Evolutionary conservation across 2,113 vertebrate genomes (phyloP).

Genomic region (Regulus satrapa): DNA sequence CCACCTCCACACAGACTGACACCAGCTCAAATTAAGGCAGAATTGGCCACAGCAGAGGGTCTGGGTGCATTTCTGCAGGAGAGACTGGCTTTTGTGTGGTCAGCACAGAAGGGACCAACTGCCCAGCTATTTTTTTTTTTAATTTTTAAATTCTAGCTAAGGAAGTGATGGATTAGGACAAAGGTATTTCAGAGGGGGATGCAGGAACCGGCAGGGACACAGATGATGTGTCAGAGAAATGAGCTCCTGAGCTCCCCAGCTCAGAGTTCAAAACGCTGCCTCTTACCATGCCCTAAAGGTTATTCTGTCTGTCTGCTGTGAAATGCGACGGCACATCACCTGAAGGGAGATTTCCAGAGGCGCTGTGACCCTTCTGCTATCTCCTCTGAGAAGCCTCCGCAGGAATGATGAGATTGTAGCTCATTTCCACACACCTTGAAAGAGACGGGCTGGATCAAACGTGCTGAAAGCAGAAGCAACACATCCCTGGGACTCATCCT

Average conservation of each 20-base stretch:
- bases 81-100: not conserved
- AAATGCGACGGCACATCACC: slow-evolving; percentile 4
- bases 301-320: slow-evolving; percentile 46
- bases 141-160: not conserved
- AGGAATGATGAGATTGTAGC: slow-evolving; percentile 49
- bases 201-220: not conserved
- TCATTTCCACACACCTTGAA: slow-evolving; percentile 52
- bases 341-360: slow-evolving; percentile 56
- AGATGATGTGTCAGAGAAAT: slow-evolving; percentile 34
- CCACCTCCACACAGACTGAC: not conserved
- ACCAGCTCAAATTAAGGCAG: not conserved
- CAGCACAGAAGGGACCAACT: not conserved
- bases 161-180: slow-evolving; percentile 20
- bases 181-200: slow-evolving; percentile 31
- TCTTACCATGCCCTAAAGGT: slow-evolving; percentile 54
- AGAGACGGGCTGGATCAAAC: slow-evolving; percentile 30
- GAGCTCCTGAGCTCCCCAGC: not conserved
- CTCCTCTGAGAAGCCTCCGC: not conserved
- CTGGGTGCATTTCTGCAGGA: not conserved
- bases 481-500: not conserved
- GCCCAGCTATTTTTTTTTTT: not conserved
- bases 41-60: not conserved
- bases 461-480: slow-evolving; percentile 5
- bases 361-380: slow-evolving; percentile 42
- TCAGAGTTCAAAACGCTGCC: slow-evolving; percentile 30